phyloP scores from a whole-genome alignment of 1,140 invertebrate genomes.

The Drosophila watanabei region DNA sequence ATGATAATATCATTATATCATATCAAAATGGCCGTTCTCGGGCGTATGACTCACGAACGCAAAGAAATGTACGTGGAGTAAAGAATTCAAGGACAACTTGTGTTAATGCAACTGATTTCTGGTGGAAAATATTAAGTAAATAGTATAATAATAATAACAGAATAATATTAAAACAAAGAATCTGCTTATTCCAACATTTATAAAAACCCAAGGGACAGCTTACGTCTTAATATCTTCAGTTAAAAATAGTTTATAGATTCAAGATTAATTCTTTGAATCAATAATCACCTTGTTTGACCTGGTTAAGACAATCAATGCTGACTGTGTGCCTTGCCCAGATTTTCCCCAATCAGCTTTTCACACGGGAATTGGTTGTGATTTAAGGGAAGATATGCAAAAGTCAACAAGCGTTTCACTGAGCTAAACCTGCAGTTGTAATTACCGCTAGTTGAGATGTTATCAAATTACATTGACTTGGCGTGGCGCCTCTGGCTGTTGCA shows the following conservation, averaged over 20 bases:
- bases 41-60: conserved; percentile 42
- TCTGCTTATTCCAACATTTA: neutral
- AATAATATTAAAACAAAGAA: neutral
- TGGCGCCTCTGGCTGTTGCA: conserved; percentile 38
- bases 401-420: conserved; percentile 55
- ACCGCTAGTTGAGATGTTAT: conserved; percentile 78
- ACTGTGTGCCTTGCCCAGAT: conserved; percentile 18
- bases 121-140: neutral
- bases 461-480: conserved; percentile 69
- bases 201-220: neutral
- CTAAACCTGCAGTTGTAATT: conserved; percentile 81
- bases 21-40: conserved; percentile 59
- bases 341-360: conserved; percentile 36
- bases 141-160: neutral
- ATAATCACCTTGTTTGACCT: neutral
- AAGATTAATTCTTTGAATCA: neutral
- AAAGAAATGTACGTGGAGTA: conserved; percentile 12
- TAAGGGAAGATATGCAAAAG: conserved; percentile 53
- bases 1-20: conserved; percentile 78
- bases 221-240: neutral
- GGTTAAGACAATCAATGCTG: conserved; percentile 12
- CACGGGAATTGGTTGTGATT: conserved; percentile 46
- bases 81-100: conserved; percentile 31
- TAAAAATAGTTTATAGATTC: neutral
- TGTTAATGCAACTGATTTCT: conserved; percentile 12